phyloP scores from a whole-genome alignment of 2,113 vertebrate genomes.

The Chlamydotis undulata region DNA sequence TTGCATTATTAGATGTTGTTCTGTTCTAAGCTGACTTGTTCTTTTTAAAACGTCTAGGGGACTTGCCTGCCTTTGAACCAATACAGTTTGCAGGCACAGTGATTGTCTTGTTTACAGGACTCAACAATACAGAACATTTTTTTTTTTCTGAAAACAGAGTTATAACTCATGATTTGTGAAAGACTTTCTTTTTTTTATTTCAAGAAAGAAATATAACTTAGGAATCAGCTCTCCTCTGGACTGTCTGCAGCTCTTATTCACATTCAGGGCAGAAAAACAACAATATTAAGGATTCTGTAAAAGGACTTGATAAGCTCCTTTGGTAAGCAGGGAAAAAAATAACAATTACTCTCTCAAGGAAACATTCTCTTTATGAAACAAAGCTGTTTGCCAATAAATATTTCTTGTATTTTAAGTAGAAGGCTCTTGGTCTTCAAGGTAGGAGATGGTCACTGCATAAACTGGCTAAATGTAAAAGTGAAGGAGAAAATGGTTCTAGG shows the following conservation, averaged over 20 bases:
- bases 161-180: not conserved
- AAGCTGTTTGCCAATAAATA: slow-evolving; percentile 6
- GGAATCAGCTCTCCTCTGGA: not conserved
- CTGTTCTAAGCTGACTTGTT: not conserved
- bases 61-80: not conserved
- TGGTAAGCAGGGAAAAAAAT: not conserved
- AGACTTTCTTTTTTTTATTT: not conserved
- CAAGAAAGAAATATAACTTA: not conserved
- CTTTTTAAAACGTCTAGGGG: not conserved
- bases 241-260: not conserved
- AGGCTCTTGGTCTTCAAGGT: not conserved
- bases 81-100: not conserved
- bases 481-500: not conserved
- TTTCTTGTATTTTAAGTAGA: not conserved
- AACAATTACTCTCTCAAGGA: slow-evolving; percentile 27
- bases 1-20: not conserved
- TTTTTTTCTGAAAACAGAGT: not conserved
- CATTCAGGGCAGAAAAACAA: slow-evolving; percentile 1
- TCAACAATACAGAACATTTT: not conserved
- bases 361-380: slow-evolving; percentile 15
- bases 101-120: not conserved
- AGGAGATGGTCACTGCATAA: not conserved
- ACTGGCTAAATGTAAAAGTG: not conserved
- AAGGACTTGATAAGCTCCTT: slow-evolving; percentile 24
- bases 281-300: slow-evolving; percentile 19